These are phyloP conservation scores for Vombatus ursinus DNA, from an alignment of 2,113 vertebrate genomes.

Conservation along the genomic window DNA sequence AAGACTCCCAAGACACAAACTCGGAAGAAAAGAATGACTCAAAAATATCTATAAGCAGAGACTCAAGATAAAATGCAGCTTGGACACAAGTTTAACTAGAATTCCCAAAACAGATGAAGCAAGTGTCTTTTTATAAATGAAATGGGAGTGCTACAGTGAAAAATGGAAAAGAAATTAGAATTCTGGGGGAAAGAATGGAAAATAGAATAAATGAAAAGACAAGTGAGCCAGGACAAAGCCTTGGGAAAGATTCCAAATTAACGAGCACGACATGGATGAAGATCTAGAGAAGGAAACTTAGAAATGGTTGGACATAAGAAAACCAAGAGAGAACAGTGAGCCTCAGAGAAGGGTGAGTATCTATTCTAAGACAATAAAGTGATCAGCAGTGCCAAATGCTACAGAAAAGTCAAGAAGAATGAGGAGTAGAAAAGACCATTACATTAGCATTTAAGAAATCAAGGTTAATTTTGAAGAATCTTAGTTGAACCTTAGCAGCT, in stretches of 20 bases:
- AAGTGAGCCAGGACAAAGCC: neutral
- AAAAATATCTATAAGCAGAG: neutral
- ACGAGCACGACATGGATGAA: too few species aligned
- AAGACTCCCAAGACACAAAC: neutral
- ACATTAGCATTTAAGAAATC: too few species aligned
- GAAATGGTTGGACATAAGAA: neutral
- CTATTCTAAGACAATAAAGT: too few species aligned
- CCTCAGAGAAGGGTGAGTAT: too few species aligned
- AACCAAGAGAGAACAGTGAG: too few species aligned
- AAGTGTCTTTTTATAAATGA: neutral
- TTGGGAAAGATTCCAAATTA: neutral
- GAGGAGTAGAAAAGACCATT: too few species aligned
- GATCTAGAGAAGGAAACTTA: neutral
- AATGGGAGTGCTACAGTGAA: neutral
- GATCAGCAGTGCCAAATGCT: too few species aligned
- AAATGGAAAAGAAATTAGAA: neutral
- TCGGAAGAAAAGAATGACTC: neutral
- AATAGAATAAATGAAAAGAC: neutral
- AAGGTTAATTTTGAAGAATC: too few species aligned
- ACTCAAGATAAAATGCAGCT: neutral
- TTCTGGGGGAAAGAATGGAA: neutral
- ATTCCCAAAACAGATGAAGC: neutral
- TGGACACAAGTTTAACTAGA: neutral
- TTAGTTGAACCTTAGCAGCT: too few species aligned
- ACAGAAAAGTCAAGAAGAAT: too few species aligned